These are phyloP conservation scores for Gymnobelideus leadbeateri DNA, from an alignment of 2,113 vertebrate genomes.

Conservation along the genomic window DNA sequence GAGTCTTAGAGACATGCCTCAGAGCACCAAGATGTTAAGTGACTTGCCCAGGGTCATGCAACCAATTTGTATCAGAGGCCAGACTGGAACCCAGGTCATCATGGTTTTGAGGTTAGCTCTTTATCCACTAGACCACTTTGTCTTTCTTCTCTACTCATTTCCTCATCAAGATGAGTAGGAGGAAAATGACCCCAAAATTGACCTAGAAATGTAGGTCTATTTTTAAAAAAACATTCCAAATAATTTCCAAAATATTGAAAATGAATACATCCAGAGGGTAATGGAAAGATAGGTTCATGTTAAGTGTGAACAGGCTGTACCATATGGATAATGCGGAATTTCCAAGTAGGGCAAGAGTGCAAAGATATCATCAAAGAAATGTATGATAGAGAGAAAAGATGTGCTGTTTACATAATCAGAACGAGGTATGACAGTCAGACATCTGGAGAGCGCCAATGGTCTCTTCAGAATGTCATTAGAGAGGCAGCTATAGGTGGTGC, in stretches of 20 bases:
- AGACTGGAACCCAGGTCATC: not conserved
- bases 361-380: not conserved
- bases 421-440: too few relatives aligned
- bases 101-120: not conserved
- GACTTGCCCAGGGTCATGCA: not conserved
- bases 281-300: not conserved
- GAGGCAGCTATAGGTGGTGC: too few relatives aligned
- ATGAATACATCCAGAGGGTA: not conserved
- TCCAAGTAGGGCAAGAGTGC: not conserved
- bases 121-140: not conserved
- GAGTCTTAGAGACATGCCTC: not conserved
- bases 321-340: not conserved
- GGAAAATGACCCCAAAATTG: not conserved
- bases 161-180: not conserved
- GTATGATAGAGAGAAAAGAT: not conserved
- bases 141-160: not conserved
- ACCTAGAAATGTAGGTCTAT: not conserved
- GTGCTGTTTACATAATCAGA: not conserved
- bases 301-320: not conserved
- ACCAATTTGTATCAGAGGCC: not conserved
- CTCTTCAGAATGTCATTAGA: not conserved
- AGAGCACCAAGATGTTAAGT: not conserved
- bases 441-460: not conserved
- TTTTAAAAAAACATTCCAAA: not conserved
- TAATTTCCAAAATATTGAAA: not conserved